phyloP scores from a whole-genome alignment of 2,888 invertebrate genomes.

The Oscheius onirici region DNA sequence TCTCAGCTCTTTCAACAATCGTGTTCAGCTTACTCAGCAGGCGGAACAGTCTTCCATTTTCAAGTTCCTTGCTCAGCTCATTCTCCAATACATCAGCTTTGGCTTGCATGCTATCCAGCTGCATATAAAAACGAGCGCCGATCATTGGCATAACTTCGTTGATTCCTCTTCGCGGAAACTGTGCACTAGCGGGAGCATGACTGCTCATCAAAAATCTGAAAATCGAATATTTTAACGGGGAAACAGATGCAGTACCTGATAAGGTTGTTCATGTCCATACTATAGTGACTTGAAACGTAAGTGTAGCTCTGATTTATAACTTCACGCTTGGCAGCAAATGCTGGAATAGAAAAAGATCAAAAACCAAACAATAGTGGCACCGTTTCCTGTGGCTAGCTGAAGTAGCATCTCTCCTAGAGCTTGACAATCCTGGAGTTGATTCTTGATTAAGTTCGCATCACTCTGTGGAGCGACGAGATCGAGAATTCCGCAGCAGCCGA shows the following conservation, averaged over 20 bases:
- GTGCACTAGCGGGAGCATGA: constrained; percentile 1
- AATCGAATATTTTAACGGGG: not conserved
- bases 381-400: constrained; percentile 90
- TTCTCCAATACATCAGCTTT: constrained; percentile 89
- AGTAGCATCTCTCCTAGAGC: constrained; percentile 89
- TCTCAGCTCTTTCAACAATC: constrained; percentile 95
- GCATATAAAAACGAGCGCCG: constrained; percentile 92
- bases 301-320: constrained; percentile 77
- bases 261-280: constrained; percentile 90
- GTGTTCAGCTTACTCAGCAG: constrained; percentile 89
- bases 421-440: constrained; percentile 88
- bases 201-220: constrained; percentile 11
- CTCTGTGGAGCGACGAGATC: constrained; percentile 46
- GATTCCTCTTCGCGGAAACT: constrained; percentile 74
- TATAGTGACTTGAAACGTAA: constrained; percentile 88
- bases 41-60: constrained; percentile 91
- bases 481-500: constrained; percentile 44
- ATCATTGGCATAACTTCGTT: constrained; percentile 99
- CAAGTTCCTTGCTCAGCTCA: constrained; percentile 89
- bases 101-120: constrained; percentile 72
- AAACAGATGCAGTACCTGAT: constrained; percentile 79
- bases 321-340: constrained; percentile 79
- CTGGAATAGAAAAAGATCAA: no score
- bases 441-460: constrained; percentile 39
- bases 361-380: constrained; percentile 72